phyloP scores from a whole-genome alignment of 1,140 invertebrate species.

The Bombus picipes region DNA sequence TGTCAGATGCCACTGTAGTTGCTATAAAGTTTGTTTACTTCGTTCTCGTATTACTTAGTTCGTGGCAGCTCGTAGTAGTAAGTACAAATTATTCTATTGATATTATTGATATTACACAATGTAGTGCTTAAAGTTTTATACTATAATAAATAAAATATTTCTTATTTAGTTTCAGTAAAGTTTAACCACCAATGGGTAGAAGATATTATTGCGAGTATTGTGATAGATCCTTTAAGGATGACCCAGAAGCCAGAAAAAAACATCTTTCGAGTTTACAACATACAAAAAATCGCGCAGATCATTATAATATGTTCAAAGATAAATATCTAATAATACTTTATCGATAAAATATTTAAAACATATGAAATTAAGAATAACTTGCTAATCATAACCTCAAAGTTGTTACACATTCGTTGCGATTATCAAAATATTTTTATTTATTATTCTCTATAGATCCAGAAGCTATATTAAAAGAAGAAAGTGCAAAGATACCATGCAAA shows the following conservation, averaged over 20 bases:
- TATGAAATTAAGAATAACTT: neutral
- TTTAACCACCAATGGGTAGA: constrained; percentile 81
- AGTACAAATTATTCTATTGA: neutral
- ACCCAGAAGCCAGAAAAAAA: constrained; percentile 85
- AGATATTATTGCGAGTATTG: constrained; percentile 88
- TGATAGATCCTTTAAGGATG: constrained; percentile 86
- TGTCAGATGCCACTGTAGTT: constrained; percentile 13
- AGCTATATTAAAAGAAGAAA: constrained; percentile 85
- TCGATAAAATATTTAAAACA: neutral
- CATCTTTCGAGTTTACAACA: constrained; percentile 86
- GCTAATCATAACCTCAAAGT: constrained; percentile 43
- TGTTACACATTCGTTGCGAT: neutral
- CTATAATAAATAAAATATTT: neutral
- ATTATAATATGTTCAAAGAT: constrained; percentile 87
- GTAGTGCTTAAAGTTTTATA: neutral
- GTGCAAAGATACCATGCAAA: constrained; percentile 84
- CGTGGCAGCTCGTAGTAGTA: no score
- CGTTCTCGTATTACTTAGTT: neutral
- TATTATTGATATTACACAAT: neutral
- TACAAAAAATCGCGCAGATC: constrained; percentile 84
- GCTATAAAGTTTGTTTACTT: neutral
- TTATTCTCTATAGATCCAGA: constrained; percentile 84
- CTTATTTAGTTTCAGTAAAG: neutral
- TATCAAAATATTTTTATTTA: neutral
- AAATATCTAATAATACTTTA: constrained; percentile 7